Evolutionary conservation across 2,888 invertebrate species (phyloP), one percentile per base, ranked within the genome.

Genomic region (Leucophenga montana): DNA sequence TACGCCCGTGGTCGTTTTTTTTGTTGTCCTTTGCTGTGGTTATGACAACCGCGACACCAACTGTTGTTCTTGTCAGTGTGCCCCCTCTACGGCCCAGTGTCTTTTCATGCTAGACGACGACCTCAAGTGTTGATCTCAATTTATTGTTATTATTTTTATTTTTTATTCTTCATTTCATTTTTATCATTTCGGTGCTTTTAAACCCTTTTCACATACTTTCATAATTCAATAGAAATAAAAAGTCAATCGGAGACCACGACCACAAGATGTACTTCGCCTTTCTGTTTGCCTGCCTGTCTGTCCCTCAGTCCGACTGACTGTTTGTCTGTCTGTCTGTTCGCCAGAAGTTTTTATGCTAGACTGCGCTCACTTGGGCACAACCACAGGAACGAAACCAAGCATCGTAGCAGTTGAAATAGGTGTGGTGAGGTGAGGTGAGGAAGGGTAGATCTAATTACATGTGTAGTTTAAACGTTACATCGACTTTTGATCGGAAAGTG

Each of bases 401-500:
- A n/a, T n/a, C n/a, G n/a, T n/a, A n/a, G n/a, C n/a, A n/a, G n/a
- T n/a, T n/a, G n/a, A n/a, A n/a, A n/a, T n/a, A n/a, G n/a, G n/a
- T n/a, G n/a, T n/a, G n/a, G n/a, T n/a, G n/a, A n/a, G n/a, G 31
- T 14, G n/a, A n/a, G 57, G n/a, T 14, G 57, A 57, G 59, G 16
- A 61, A n/a, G 9, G 61, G 18, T 39, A 44, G 33, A 61, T 61
- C 18, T 61, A 61, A 61, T 61, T 61, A 61, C 39, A 61, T 33
- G 14, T 61, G 56, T 56, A 22, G 22, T 27, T 56, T 56, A 56
- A 56, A 61, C 61, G 61, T 61, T 56, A 56, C 56, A 56, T 5
- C 14, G 27, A 56, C 11, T 56, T 39, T 13, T n/a, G 66, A 62
- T 69, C 73, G 68, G 72, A 77, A 78, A 78, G 79, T 78, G 78